These are phyloP conservation scores for Rhynchomys soricoides DNA, from an alignment of 2,113 vertebrate species.

Conservation along the genomic window DNA sequence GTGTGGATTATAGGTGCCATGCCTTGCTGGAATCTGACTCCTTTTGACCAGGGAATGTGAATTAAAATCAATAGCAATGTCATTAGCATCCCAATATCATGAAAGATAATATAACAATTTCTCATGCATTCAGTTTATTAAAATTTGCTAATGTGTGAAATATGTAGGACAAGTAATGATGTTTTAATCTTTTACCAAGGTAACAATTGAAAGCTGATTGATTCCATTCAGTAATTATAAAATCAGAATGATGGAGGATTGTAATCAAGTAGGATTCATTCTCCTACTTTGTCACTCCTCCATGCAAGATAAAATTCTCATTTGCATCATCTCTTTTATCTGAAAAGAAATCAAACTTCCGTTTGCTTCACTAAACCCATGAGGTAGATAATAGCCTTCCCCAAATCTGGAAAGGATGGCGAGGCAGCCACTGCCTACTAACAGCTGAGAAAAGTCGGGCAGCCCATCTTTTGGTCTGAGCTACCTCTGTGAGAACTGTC, in stretches of 20 bases:
- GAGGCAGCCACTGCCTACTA: constrained; percentile 16
- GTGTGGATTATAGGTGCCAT: constrained; percentile 82
- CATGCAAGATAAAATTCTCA: constrained; percentile 85
- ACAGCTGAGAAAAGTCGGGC: background rate
- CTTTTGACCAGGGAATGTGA: constrained; percentile 85
- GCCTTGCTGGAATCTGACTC: constrained; percentile 82
- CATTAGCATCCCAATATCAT: constrained; percentile 84
- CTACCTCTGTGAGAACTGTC: background rate
- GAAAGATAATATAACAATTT: constrained; percentile 86
- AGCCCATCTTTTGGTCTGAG: background rate
- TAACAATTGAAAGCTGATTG: constrained; percentile 90
- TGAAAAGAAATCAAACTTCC: constrained; percentile 86
- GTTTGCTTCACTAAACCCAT: constrained; percentile 82
- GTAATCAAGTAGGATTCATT: constrained; percentile 88
- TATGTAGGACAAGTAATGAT: constrained; percentile 87
- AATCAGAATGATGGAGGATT: constrained; percentile 90
- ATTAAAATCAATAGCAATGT: constrained; percentile 89
- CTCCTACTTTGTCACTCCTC: constrained; percentile 83
- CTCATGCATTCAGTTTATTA: constrained; percentile 89
- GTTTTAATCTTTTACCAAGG: constrained; percentile 89
- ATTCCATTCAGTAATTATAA: constrained; percentile 90
- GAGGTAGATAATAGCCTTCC: constrained; percentile 71
- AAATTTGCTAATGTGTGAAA: constrained; percentile 89
- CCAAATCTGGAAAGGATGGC: background rate
- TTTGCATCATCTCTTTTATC: constrained; percentile 85